Conservation (phyloP, 2,797 vertebrate genomes). For the Enoplosus armatus region DNA sequence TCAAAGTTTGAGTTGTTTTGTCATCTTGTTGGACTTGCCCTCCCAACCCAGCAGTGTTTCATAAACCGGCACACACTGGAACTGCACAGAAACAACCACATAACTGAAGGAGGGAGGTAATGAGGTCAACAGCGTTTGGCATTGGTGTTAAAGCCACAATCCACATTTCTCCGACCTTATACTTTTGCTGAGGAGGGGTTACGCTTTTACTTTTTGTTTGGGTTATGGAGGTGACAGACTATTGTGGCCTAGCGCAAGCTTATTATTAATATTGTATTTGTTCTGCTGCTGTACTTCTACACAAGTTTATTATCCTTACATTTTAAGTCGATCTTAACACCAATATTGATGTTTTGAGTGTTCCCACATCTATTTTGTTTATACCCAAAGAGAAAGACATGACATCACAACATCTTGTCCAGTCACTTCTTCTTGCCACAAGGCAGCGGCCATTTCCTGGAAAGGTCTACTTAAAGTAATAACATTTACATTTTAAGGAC, state of each 20-base stretch:
- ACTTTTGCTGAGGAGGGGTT: conserved; percentile 14
- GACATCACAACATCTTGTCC: conserved; percentile 14
- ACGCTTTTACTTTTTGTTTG: conserved; percentile 8
- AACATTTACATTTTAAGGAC: conserved; percentile 52
- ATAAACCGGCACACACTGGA: conserved; percentile 63
- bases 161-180: conserved; percentile 30
- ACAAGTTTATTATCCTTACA: not conserved
- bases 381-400: conserved; percentile 5
- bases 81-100: conserved; percentile 50
- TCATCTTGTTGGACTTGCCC: conserved; percentile 67
- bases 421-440: conserved; percentile 26
- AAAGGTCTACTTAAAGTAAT: conserved; percentile 32
- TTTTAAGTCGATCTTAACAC: conserved; percentile 17
- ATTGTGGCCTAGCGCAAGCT: not conserved
- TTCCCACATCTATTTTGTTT: not conserved
- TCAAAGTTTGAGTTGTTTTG: conserved; percentile 72
- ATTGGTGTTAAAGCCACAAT: conserved; percentile 55
- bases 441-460: conserved; percentile 23
- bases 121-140: conserved; percentile 61
- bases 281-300: not conserved
- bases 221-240: conserved; percentile 18
- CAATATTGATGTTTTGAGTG: not conserved
- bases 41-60: conserved; percentile 74
- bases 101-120: conserved; percentile 59
- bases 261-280: conserved; percentile 12